Evolutionary conservation across 2,888 invertebrate species (phyloP).

Genomic region (Choreutis nemorana): DNA sequence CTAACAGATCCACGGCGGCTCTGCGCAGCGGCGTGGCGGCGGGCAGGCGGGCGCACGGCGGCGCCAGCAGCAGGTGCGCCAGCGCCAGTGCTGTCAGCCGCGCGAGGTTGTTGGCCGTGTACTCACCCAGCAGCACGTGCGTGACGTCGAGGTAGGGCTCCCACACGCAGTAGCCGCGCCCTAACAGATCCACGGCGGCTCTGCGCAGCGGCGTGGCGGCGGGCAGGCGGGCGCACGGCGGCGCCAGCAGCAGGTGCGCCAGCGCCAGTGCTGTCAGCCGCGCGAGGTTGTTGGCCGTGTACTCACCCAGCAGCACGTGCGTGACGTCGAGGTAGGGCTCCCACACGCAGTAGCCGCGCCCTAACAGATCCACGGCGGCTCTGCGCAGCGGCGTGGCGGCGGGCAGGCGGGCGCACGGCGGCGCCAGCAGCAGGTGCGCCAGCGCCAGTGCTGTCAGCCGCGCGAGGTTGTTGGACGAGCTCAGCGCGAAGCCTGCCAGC

Average conservation of each 20-base stretch:
- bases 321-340: constrained; percentile 82
- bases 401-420: constrained; percentile 84
- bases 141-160: constrained; percentile 82
- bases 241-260: constrained; percentile 89
- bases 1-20: constrained; percentile 97
- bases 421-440: constrained; percentile 89
- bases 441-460: constrained; percentile 93
- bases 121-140: constrained; percentile 42
- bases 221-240: constrained; percentile 84
- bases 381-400: constrained; percentile 92
- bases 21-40: constrained; percentile 92
- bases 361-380: constrained; percentile 97
- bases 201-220: constrained; percentile 92
- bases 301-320: constrained; percentile 42
- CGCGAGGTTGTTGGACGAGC: constrained; percentile 83
- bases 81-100: constrained; percentile 93
- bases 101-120: constrained; percentile 82
- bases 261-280: constrained; percentile 93
- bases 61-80: constrained; percentile 89
- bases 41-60: constrained; percentile 84
- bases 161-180: constrained; percentile 98
- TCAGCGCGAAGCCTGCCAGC: constrained; percentile 41
- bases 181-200: constrained; percentile 97
- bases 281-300: constrained; percentile 82
- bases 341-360: constrained; percentile 98